Base-by-base conservation (phyloP, 2,113 vertebrate species). In the Cairina moschata region DNA sequence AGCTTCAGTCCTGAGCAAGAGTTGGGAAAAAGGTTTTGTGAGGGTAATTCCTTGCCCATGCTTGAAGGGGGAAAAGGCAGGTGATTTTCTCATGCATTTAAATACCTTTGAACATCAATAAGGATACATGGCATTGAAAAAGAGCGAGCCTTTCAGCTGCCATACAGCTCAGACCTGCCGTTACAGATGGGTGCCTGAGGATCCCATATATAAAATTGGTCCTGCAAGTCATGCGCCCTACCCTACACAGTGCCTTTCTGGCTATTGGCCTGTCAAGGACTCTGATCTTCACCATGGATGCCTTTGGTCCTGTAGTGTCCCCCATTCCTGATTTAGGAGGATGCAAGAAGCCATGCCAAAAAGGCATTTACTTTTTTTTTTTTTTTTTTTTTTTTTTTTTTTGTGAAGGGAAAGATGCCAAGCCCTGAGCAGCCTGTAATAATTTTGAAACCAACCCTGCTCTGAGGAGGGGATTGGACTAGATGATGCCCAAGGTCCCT, bases 1-100 rank as follows among this genome's bases (percentile, higher is more conserved):
- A 75, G 46, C 68, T 86, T 42, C 52, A 81, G 46, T 81, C 60
- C 72, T 77, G 65, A 81, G 65, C 68, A 81, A 88, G 62, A 48
- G 22, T 26, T 17, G 52, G 48, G 13, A 29, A 26, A 83, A 75
- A 83, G 32, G 17, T 14, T 73, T 42, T 54, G 6, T 48, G 31
- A 91, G 31, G 55, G 55, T 66, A 88, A 71, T 67, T 78, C 32
- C 44, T 83, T 88, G 46, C 34, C 66, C 13, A 5, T 59, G 36
- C 46, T 17, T 32, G 73, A 81, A 83, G 55, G 5, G 8, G 17
- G 10, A 65, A 59, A 29, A 63, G 28, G 17, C 72, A 83, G 50
- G 55, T 89, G 31, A 34, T 91, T 90, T 76, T 85, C 8, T 78
- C 38, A 13, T 31, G 4, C 14, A 42, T 81, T 71, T 42, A 77